phyloP scores from a whole-genome alignment of 1,140 invertebrate species.

The Onthophagus taurus region DNA sequence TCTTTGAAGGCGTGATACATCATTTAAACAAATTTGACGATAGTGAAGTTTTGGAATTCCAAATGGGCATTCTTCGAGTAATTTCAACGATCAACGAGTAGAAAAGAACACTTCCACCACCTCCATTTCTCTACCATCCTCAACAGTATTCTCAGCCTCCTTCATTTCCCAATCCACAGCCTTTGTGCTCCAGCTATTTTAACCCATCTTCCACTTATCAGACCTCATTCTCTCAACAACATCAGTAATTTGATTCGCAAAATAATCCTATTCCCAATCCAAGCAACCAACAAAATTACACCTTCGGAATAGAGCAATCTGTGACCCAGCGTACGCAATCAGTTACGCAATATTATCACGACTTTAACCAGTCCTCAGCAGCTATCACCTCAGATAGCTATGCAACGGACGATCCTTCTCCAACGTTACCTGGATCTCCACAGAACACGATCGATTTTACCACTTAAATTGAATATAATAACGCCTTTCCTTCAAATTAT shows the following conservation, averaged over 20 bases:
- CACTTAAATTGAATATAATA: background rate
- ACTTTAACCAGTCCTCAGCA: background rate
- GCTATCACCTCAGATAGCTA: background rate
- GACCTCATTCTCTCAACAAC: background rate
- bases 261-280: conserved; percentile 1
- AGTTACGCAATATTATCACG: too few relatives aligned
- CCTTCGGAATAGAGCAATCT: background rate
- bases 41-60: conserved; percentile 4
- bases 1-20: background rate
- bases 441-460: background rate
- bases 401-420: background rate
- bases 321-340: background rate
- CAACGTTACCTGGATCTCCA: background rate
- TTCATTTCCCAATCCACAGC: background rate
- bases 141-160: background rate
- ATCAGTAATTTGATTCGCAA: background rate
- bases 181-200: background rate
- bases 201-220: background rate
- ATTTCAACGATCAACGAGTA: background rate
- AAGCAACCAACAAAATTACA: conserved; percentile 1
- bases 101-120: background rate
- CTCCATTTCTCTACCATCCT: background rate
- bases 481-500: too few relatives aligned
- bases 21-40: conserved; percentile 10
- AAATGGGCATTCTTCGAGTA: background rate